phyloP scores from a whole-genome alignment of 2,888 invertebrate species.

The Mythimna vitellina region DNA sequence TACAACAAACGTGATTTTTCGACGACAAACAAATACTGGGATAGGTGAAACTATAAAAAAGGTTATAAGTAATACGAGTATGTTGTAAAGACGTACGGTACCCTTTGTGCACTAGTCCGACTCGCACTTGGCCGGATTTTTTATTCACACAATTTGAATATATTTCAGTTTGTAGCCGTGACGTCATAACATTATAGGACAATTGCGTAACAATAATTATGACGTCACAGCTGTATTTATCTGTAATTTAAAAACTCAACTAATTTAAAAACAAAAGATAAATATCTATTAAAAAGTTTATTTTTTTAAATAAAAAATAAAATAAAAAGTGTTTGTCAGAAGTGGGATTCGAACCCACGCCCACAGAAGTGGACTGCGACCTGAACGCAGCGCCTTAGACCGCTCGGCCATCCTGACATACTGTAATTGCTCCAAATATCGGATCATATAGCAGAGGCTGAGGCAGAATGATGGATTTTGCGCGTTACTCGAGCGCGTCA shows the following conservation, averaged over 20 bases:
- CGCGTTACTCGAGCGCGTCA: too few relatives aligned
- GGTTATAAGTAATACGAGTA: too few relatives aligned
- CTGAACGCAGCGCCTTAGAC: slow-evolving; percentile 80
- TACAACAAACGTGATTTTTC: too few relatives aligned
- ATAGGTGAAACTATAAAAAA: too few relatives aligned
- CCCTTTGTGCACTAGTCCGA: too few relatives aligned
- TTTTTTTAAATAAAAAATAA: neutral
- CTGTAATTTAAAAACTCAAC: neutral
- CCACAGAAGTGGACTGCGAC: slow-evolving; percentile 80
- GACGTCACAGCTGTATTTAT: neutral
- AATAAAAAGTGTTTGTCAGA: slow-evolving; percentile 68
- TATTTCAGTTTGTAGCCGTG: neutral
- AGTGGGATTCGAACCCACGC: slow-evolving; percentile 80
- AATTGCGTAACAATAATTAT: too few relatives aligned
- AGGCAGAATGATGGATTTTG: too few relatives aligned
- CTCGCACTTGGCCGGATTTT: too few relatives aligned
- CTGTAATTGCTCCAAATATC: fast-evolving
- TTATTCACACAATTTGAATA: neutral
- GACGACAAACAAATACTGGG: too few relatives aligned
- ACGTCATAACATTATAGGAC: neutral
- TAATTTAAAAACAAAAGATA: neutral
- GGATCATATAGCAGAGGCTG: neutral
- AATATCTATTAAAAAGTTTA: neutral
- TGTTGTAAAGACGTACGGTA: too few relatives aligned
- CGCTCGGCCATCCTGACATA: slow-evolving; percentile 79